A percentile compares a stretch with the other conserved stretches of the same genome.
Conservation (phyloP, 2,113 vertebrate species). For the Passer domesticus region DNA sequence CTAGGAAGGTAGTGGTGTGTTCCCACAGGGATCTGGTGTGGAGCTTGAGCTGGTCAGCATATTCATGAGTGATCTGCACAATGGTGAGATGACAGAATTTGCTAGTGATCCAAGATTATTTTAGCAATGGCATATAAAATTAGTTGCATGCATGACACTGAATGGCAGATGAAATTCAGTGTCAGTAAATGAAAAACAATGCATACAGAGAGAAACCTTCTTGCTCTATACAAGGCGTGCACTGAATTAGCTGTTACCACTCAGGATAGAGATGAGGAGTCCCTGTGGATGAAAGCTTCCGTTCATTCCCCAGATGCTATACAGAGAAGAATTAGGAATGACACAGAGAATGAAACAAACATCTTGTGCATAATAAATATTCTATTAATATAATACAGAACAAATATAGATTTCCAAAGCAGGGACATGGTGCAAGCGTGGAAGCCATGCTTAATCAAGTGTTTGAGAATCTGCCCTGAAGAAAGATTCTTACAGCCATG, state of each 20-base stretch:
- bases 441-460: neutral
- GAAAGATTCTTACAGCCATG: neutral
- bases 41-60: neutral
- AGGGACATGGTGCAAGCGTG: neutral
- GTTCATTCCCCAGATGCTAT: neutral
- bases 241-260: neutral
- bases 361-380: neutral
- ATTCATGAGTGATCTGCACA: neutral
- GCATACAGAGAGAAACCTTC: neutral
- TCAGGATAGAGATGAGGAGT: neutral
- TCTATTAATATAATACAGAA: neutral
- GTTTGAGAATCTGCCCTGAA: neutral
- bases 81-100: neutral
- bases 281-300: neutral
- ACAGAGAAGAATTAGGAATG: neutral
- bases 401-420: neutral
- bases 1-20: neutral
- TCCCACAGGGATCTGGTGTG: neutral
- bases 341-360: neutral
- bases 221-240: neutral
- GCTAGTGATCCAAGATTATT: neutral
- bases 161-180: neutral
- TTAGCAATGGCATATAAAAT: neutral
- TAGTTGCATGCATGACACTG: neutral
- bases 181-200: neutral